A percentile compares a stretch with the other conserved stretches of the same genome.
phyloP scores from a whole-genome alignment of 2,888 invertebrate species.

The Stratiomys singularior region DNA sequence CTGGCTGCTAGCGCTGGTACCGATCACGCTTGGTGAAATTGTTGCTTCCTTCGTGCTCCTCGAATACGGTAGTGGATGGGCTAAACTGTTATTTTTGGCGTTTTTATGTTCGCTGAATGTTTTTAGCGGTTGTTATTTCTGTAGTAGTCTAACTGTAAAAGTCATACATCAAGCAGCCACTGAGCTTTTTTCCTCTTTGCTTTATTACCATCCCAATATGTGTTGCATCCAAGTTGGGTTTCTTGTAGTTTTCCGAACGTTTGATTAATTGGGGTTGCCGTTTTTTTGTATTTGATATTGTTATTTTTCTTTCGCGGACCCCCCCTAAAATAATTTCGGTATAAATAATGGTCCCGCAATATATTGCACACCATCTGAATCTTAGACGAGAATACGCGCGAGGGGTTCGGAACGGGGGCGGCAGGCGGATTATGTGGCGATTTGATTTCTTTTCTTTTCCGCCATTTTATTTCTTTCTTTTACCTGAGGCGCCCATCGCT shows the following conservation, averaged over 20 bases:
- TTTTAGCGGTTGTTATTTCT: slow-evolving; percentile 42
- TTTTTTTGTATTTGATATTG: slow-evolving; percentile 15
- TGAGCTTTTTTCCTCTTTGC: slow-evolving; percentile 31
- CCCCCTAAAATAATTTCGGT: slow-evolving; percentile 4
- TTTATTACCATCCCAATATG: slow-evolving; percentile 8
- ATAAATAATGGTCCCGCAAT: background rate
- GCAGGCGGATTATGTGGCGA: background rate
- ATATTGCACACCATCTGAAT: background rate
- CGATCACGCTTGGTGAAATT: slow-evolving; percentile 24
- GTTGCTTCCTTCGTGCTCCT: slow-evolving; percentile 7
- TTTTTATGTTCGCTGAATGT: slow-evolving; percentile 32
- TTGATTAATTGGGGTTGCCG: slow-evolving; percentile 7
- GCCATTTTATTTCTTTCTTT: slow-evolving; percentile 3
- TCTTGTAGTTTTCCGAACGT: slow-evolving; percentile 16
- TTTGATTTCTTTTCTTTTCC: slow-evolving; percentile 3
- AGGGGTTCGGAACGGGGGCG: background rate
- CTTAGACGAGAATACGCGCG: too few relatives aligned
- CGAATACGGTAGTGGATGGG: slow-evolving; percentile 17
- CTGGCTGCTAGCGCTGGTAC: background rate
- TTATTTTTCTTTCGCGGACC: background rate
- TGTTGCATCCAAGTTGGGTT: background rate
- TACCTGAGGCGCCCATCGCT: slow-evolving; percentile 4
- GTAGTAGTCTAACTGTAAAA: slow-evolving; percentile 44
- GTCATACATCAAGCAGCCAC: slow-evolving; percentile 23
- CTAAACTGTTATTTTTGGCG: slow-evolving; percentile 43